Conservation (phyloP, 2,113 vertebrate species). For the Rhynchomys soricoides region DNA sequence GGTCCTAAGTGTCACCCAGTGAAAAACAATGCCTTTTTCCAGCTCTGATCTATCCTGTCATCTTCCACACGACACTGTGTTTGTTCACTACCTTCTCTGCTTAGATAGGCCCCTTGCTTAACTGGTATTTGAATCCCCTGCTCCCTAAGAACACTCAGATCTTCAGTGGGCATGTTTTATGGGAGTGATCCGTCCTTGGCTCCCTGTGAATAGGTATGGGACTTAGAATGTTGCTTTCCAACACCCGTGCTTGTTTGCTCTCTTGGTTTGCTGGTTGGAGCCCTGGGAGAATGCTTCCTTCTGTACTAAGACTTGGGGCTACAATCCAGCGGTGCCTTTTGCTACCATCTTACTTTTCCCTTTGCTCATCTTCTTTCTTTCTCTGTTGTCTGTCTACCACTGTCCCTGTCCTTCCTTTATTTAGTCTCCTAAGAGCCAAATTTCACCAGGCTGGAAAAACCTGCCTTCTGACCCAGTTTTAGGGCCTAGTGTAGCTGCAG, state of each 20-base stretch:
- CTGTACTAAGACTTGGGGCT: accelerated
- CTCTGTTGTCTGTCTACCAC: not conserved
- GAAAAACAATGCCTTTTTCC: not conserved
- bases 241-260: not conserved
- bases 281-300: not conserved
- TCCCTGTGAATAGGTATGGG: not conserved
- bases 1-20: not conserved
- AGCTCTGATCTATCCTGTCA: not conserved
- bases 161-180: not conserved
- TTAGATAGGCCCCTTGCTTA: not conserved
- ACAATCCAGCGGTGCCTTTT: accelerated
- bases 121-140: accelerated
- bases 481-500: not conserved
- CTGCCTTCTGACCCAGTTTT: slow-evolving; percentile 73
- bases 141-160: accelerated
- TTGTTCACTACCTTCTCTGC: accelerated
- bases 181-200: accelerated
- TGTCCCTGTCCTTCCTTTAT: not conserved
- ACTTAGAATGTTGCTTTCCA: not conserved
- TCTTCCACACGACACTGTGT: accelerated
- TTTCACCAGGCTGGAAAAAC: slow-evolving; percentile 74
- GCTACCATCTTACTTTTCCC: not conserved
- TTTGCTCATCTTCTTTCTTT: not conserved
- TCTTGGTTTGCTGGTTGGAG: not conserved
- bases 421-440: not conserved